Percentiles rank a stretch among this genome's conserved stretches.
Evolutionary conservation across 1,140 invertebrate species (phyloP).

Genomic region (Myzus persicae): DNA sequence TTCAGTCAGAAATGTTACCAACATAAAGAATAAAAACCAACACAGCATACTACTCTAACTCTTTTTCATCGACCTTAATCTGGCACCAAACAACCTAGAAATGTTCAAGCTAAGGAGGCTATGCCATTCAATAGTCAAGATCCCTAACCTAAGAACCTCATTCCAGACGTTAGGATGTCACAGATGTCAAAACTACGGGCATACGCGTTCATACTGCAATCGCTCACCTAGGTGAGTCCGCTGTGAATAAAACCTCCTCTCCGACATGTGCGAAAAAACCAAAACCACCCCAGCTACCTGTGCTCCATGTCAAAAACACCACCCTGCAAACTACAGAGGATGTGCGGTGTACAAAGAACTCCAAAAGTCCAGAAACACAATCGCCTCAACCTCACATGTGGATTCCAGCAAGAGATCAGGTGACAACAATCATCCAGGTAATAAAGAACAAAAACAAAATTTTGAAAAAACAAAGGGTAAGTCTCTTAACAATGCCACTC

Average conservation of each 20-base stretch:
- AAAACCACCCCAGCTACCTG: conserved; percentile 63
- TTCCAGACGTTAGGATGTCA: neutral
- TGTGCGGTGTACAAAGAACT: conserved; percentile 33
- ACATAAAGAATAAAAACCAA: too few relatives aligned
- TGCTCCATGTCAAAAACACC: conserved; percentile 63
- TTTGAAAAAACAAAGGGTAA: neutral
- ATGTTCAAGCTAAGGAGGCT: too few relatives aligned
- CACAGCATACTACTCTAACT: too few relatives aligned
- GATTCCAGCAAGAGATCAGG: neutral
- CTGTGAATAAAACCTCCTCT: conserved; percentile 63
- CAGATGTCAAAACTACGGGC: conserved; percentile 62
- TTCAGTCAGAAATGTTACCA: too few relatives aligned
- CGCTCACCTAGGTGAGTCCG: conserved; percentile 63
- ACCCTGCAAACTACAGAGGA: conserved; percentile 64
- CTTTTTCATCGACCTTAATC: too few relatives aligned
- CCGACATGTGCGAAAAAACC: conserved; percentile 64
- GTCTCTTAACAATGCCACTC: neutral
- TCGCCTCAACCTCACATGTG: neutral
- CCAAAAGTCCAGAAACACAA: conserved; percentile 30
- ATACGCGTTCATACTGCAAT: conserved; percentile 62
- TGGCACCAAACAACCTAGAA: too few relatives aligned
- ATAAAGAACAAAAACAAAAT: neutral
- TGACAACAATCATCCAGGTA: neutral
- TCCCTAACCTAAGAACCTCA: too few relatives aligned
- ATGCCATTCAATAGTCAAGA: too few relatives aligned